These are phyloP conservation scores for Mystacornis crossleyi DNA, from an alignment of 2,113 vertebrate species.

Conservation along the genomic window DNA sequence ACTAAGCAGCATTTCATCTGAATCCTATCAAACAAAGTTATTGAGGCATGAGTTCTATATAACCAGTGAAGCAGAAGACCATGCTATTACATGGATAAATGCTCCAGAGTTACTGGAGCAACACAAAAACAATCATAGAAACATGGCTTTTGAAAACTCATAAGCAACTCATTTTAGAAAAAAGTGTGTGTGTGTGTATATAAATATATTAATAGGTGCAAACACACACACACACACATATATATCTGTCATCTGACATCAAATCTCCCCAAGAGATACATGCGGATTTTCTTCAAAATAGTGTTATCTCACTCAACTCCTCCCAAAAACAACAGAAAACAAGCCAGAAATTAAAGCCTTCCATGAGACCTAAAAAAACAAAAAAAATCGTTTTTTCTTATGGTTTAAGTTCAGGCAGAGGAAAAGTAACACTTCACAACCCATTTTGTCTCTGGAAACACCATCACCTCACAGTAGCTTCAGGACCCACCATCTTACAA, in stretches of 20 bases:
- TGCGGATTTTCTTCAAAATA: neutral
- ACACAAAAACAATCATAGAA: constrained; percentile 76
- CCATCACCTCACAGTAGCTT: neutral
- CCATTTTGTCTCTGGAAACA: neutral
- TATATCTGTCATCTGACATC: neutral
- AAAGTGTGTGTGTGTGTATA: neutral
- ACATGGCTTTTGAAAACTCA: constrained; percentile 67
- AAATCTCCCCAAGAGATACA: neutral
- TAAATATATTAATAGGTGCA: neutral
- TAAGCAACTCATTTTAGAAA: constrained; percentile 18
- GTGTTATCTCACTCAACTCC: neutral
- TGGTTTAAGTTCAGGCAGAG: neutral
- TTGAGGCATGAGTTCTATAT: constrained; percentile 70
- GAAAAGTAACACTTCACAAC: neutral
- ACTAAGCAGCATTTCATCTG: constrained; percentile 72
- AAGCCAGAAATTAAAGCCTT: neutral
- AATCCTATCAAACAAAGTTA: constrained; percentile 72
- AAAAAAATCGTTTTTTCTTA: neutral
- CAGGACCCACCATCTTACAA: neutral
- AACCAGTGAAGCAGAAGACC: constrained; percentile 75
- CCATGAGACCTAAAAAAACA: neutral
- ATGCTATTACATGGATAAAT: constrained; percentile 82
- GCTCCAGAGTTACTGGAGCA: constrained; percentile 74
- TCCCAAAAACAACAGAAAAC: neutral
- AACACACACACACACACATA: neutral